phyloP scores from a whole-genome alignment of 2,888 invertebrate genomes.

The Monopis laevigella region DNA sequence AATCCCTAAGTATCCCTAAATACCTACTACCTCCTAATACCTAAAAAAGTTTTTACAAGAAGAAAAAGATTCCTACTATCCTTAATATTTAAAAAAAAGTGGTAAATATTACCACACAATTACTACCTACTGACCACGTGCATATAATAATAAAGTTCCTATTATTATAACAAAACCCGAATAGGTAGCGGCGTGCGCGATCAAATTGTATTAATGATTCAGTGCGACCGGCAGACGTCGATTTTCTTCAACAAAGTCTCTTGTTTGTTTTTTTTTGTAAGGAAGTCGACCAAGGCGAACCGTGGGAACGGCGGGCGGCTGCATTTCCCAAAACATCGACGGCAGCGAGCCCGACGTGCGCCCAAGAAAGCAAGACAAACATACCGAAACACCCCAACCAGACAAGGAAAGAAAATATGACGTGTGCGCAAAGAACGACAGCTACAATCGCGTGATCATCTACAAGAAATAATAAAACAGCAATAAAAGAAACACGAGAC shows the following conservation, averaged over 20 bases:
- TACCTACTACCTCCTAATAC: too few relatives aligned
- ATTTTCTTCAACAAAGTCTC: conserved; percentile 67
- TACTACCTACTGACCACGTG: conserved; percentile 41
- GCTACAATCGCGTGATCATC: conserved; percentile 68
- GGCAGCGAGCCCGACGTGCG: conserved; percentile 44
- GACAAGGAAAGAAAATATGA: conserved; percentile 41
- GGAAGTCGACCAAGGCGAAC: conserved; percentile 66
- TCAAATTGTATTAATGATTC: conserved; percentile 67
- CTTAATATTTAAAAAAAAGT: too few relatives aligned
- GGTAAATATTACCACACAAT: not conserved
- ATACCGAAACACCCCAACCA: conserved; percentile 20
- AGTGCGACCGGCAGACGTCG: conserved; percentile 65
- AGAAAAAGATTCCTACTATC: too few relatives aligned
- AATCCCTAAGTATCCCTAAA: too few relatives aligned
- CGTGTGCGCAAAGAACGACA: conserved; percentile 66
- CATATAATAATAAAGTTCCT: conserved; percentile 55
- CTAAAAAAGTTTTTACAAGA: too few relatives aligned
- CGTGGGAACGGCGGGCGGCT: conserved; percentile 68
- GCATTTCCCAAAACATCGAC: conserved; percentile 70
- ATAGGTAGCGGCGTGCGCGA: conserved; percentile 59
- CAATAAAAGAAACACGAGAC: conserved; percentile 66
- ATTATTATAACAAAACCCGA: conserved; percentile 33
- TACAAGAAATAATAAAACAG: conserved; percentile 68
- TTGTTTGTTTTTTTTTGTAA: conserved; percentile 65
- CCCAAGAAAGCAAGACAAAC: conserved; percentile 43